Base-by-base conservation (phyloP, 2,797 vertebrate genomes). In the Propithecus perrieri region DNA sequence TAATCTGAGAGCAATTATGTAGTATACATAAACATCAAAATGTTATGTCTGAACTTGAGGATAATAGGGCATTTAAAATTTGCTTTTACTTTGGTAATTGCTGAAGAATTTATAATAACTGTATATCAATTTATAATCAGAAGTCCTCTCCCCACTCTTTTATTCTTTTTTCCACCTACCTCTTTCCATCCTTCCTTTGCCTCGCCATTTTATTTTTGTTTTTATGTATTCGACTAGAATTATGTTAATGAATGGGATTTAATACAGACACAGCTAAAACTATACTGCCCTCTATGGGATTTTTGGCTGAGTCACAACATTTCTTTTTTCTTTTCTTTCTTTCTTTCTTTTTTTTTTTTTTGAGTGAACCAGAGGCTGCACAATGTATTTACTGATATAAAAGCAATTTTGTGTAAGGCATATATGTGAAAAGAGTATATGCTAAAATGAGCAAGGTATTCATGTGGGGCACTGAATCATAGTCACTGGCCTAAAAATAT, bases 241-340 rank as follows among this genome's bases (percentile, higher is more conserved):
- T 85, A 80, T 7, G 20, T 38, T 41, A 74, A 22, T 0, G 3
- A 92, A 94, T 41, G 57, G 5, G 1, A 69, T 79, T 87, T 89
- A 72, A 41, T 83, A 84, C 17, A 11, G 43, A 80, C 26, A 97
- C 74, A 97, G 22, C 57, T 96, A 87, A 92, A 96, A 46, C 79
- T 55, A 94, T 72, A 91, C 93, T 97, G 97, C 97, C 97, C 96
- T 97, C 95, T 98, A 84, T 97, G 57, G 96, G 93, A 97, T 65
- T 86, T 72, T 89, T 74, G 71, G 41, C 41, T 94, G 65, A 38
- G 72, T 30, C 61, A 74, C 93, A 94, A 85, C 4, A 6, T 74
- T 55, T 24, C 20, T 71, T 33, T 61, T 85, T 41, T 43, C 13
- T 69, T 13, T 26, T 7, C 59, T 48, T 18, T 26, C 48, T 33